Conservation (phyloP, 2,888 invertebrate genomes). For the Abrostola tripartita region DNA sequence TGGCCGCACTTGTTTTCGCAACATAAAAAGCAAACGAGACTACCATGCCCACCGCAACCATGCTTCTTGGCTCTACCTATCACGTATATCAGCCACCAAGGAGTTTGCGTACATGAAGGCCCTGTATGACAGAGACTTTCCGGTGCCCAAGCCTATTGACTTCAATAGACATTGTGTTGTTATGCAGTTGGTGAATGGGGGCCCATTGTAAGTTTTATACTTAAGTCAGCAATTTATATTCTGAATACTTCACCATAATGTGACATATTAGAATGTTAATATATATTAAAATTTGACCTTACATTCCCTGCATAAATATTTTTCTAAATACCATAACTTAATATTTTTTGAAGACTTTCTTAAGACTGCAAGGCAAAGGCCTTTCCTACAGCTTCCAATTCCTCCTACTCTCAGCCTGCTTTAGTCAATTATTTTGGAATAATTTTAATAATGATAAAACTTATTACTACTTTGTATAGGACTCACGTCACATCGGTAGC, state of each 20-base stretch:
- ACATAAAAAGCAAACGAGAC: conserved; percentile 98
- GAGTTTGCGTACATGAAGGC: conserved; percentile 99
- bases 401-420: too few relatives aligned
- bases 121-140: conserved; percentile 95
- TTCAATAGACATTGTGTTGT: conserved; percentile 98
- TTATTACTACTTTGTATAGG: conserved; percentile 66
- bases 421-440: too few relatives aligned
- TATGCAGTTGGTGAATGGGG: conserved; percentile 97
- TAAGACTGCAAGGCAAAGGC: too few relatives aligned
- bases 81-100: conserved; percentile 98
- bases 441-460: too few relatives aligned
- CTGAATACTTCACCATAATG: not conserved
- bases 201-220: conserved; percentile 90
- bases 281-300: too few relatives aligned
- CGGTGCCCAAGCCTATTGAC: conserved; percentile 98
- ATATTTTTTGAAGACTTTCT: too few relatives aligned
- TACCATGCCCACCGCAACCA: conserved; percentile 97
- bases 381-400: too few relatives aligned
- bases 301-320: too few relatives aligned
- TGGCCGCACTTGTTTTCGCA: conserved; percentile 98
- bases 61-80: conserved; percentile 98
- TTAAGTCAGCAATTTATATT: not conserved
- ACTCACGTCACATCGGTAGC: conserved; percentile 89
- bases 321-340: too few relatives aligned
- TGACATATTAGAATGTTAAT: too few relatives aligned